phyloP scores from a whole-genome alignment of 2,797 vertebrate genomes.

The Semaprochilodus insignis region DNA sequence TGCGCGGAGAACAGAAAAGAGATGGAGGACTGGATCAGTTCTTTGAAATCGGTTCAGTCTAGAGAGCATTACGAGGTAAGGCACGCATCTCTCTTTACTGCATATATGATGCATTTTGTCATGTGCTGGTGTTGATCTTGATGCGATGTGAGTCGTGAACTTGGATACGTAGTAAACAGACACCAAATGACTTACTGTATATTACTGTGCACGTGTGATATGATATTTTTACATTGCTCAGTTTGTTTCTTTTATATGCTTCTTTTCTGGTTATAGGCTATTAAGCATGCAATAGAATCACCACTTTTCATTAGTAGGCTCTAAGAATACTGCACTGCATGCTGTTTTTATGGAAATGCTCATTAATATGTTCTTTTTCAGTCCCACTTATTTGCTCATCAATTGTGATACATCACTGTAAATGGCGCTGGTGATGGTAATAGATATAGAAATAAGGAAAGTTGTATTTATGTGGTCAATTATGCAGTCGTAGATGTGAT shows the following conservation, averaged over 20 bases:
- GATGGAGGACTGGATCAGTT: constrained; percentile 94
- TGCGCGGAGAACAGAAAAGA: constrained; percentile 92
- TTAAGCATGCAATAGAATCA: constrained; percentile 4
- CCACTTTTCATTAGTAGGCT: background rate
- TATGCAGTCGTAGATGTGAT: background rate
- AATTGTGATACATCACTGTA: background rate
- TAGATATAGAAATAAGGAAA: background rate
- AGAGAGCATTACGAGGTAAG: constrained; percentile 98
- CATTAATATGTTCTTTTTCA: background rate
- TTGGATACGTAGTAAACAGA: background rate
- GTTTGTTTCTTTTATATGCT: background rate
- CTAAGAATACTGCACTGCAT: background rate
- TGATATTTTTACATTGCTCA: constrained; percentile 2
- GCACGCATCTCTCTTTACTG: background rate
- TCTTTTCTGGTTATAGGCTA: background rate
- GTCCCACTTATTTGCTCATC: background rate
- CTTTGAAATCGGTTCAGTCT: constrained; percentile 91
- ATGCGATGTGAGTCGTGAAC: constrained; percentile 13
- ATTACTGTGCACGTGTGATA: constrained; percentile 9
- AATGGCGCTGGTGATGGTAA: background rate
- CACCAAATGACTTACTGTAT: background rate
- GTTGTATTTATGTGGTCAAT: background rate
- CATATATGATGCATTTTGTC: constrained; percentile 3
- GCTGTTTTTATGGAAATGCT: background rate
- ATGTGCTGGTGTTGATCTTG: background rate